Evolutionary conservation across 2,797 vertebrate species (phyloP).

Genomic region (Urosaurus nigricauda): DNA sequence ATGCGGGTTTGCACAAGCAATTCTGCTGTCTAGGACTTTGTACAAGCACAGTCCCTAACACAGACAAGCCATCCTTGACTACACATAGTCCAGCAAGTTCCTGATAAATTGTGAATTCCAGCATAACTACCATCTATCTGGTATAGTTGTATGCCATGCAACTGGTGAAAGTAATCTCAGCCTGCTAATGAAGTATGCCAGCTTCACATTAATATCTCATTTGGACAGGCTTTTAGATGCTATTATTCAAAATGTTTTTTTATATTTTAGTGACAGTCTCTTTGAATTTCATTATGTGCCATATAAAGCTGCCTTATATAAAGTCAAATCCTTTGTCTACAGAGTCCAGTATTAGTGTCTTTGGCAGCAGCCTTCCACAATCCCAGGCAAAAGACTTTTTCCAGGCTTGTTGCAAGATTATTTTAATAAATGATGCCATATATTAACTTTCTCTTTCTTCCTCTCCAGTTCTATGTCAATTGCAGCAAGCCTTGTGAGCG

Average conservation of each 20-base stretch:
- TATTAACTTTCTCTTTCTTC: constrained; percentile 24
- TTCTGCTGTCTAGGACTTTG: too few species aligned
- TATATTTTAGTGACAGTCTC: background rate
- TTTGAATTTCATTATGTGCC: background rate
- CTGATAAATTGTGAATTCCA: too few species aligned
- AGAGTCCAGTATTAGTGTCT: background rate
- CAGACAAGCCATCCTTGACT: too few species aligned
- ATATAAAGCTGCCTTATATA: background rate
- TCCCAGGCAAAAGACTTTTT: background rate
- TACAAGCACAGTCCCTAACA: too few species aligned
- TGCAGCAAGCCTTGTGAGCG: constrained; percentile 95
- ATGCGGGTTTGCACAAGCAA: too few species aligned
- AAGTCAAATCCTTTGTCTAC: background rate
- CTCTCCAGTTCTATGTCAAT: constrained; percentile 92
- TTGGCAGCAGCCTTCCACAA: background rate
- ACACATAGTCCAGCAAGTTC: too few species aligned
- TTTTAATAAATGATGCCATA: background rate
- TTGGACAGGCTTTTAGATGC: background rate
- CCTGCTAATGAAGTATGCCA: background rate
- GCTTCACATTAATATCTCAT: background rate
- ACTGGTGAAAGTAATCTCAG: too few species aligned
- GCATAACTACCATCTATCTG: too few species aligned
- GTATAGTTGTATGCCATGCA: too few species aligned
- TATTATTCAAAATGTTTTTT: background rate
- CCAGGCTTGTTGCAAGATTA: background rate